Percentiles rank a stretch among this genome's conserved stretches.
These are phyloP conservation scores for Dreissena polymorpha DNA, from an alignment of 1,140 invertebrate genomes.

Conservation along the genomic window DNA sequence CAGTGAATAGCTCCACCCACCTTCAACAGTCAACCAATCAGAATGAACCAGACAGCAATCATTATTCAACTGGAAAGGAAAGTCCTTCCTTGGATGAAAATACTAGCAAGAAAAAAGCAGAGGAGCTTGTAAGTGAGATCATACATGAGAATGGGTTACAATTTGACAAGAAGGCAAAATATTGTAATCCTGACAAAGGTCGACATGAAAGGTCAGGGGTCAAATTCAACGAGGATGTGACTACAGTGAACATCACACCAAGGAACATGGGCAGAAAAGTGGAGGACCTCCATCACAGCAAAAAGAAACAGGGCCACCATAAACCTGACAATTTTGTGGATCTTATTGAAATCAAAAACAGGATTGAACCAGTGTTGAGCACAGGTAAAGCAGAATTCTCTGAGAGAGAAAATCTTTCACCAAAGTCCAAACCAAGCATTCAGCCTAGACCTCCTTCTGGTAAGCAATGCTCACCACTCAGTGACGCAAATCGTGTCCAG, in stretches of 20 bases:
- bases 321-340: constrained; percentile 32
- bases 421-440: neutral
- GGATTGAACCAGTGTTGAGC: constrained; percentile 34
- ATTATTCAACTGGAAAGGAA: too few relatives aligned
- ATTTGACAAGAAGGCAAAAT: constrained; percentile 25
- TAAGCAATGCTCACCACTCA: neutral
- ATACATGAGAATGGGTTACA: constrained; percentile 31
- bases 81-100: neutral
- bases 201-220: constrained; percentile 54
- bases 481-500: neutral
- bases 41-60: neutral
- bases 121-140: constrained; percentile 28
- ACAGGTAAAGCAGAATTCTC: constrained; percentile 30
- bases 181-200: neutral
- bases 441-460: constrained; percentile 12
- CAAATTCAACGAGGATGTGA: constrained; percentile 64
- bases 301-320: constrained; percentile 30
- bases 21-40: constrained; percentile 9
- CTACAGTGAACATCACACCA: constrained; percentile 68
- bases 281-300: constrained; percentile 46
- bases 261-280: constrained; percentile 67
- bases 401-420: neutral
- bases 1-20: neutral
- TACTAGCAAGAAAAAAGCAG: constrained; percentile 26
- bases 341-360: constrained; percentile 45